phyloP scores from a whole-genome alignment of 2,113 vertebrate genomes.

The Thunnus maccoyii region DNA sequence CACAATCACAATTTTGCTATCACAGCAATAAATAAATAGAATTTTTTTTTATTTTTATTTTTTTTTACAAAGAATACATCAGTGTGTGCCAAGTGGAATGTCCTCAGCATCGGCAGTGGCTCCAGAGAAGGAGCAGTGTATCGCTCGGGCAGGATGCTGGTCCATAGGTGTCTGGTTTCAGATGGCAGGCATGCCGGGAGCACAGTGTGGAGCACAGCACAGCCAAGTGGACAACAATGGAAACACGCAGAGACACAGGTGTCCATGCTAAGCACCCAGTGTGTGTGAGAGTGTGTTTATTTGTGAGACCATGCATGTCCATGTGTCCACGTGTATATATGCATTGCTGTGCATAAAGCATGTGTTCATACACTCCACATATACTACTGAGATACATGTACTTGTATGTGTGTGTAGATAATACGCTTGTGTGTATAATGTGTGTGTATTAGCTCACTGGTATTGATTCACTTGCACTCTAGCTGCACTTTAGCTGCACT shows the following conservation, averaged over 20 bases:
- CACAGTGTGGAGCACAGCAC: constrained; percentile 85
- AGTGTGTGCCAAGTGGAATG: constrained; percentile 35
- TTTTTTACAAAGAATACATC: background rate
- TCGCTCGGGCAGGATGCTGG: constrained; percentile 67
- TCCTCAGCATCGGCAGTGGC: constrained; percentile 63
- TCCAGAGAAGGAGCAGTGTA: constrained; percentile 61
- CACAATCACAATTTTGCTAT: background rate
- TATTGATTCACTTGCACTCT: constrained; percentile 78
- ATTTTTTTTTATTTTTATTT: background rate
- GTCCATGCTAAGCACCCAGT: constrained; percentile 51
- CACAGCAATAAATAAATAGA: constrained; percentile 3
- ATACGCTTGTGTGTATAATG: constrained; percentile 5
- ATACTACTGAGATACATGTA: background rate
- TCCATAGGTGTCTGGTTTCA: constrained; percentile 79
- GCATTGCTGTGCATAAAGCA: constrained; percentile 4
- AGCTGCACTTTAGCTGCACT: constrained; percentile 70
- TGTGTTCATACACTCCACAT: constrained; percentile 4
- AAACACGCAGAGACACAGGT: constrained; percentile 79
- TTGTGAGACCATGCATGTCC: constrained; percentile 14
- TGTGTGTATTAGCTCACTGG: constrained; percentile 52
- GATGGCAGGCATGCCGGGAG: constrained; percentile 75
- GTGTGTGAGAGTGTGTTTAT: constrained; percentile 48
- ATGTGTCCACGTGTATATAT: constrained; percentile 23
- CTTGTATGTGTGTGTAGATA: background rate
- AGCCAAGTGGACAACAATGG: constrained; percentile 84